Conservation (phyloP, 35 echinoderm and acorn worm genomes). For the Ophioderma brevispina region DNA sequence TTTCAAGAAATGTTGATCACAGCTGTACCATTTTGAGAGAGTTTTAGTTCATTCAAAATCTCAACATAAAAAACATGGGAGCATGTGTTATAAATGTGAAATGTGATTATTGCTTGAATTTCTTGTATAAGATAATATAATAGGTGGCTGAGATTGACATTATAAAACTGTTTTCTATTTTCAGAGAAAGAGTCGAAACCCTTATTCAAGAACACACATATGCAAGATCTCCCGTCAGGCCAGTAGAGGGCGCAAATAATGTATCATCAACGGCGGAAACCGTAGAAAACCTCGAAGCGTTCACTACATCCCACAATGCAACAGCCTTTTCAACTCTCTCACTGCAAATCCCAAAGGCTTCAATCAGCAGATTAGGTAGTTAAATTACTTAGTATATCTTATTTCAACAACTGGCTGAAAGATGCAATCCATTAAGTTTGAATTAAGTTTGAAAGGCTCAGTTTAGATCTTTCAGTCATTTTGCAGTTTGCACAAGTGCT, state of each 20-base stretch:
- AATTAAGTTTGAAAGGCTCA: too few species aligned
- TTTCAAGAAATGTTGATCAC: too few species aligned
- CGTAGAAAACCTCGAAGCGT: not conserved
- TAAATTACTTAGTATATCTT: not conserved
- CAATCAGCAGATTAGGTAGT: not conserved
- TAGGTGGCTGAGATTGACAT: not conserved
- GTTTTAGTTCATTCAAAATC: too few species aligned
- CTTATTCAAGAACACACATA: conserved; percentile 75
- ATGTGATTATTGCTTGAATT: not conserved
- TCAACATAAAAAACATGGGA: not conserved
- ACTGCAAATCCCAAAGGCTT: not conserved
- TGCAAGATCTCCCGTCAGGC: conserved; percentile 51
- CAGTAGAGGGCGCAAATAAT: conserved; percentile 1
- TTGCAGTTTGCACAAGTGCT: too few species aligned
- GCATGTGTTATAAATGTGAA: not conserved
- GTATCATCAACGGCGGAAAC: not conserved
- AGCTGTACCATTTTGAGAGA: too few species aligned
- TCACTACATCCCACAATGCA: not conserved
- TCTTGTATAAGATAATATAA: not conserved
- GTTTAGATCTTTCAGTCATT: too few species aligned
- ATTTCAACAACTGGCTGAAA: too few species aligned
- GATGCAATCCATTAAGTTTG: too few species aligned
- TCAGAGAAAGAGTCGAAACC: conserved; percentile 57
- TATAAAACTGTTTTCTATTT: conserved; percentile 3
- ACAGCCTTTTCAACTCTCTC: not conserved